These are phyloP conservation scores for Protophormia terraenovae DNA, from an alignment of 2,888 invertebrate genomes.

Conservation along the genomic window DNA sequence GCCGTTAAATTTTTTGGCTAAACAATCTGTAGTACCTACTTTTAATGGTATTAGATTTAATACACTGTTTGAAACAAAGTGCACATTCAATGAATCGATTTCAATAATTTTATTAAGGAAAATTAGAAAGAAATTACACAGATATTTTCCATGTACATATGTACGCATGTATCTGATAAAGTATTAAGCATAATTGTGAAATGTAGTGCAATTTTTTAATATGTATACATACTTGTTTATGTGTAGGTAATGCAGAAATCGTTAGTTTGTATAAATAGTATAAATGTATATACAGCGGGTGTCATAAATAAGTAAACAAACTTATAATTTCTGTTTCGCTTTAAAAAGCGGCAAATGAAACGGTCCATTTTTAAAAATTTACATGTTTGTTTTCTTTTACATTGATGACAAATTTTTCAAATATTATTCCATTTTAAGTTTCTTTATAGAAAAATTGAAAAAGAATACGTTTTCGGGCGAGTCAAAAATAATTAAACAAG, in stretches of 20 bases:
- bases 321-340: no score
- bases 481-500: no score
- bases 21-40: not conserved
- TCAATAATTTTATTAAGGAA: not conserved
- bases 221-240: not conserved
- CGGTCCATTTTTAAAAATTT: not conserved
- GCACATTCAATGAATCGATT: not conserved
- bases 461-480: no score
- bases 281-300: no score
- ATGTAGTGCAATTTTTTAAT: not conserved
- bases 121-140: not conserved
- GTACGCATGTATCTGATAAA: not conserved
- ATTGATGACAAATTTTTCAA: no score
- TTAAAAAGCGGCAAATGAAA: no score
- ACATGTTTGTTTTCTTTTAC: no score
- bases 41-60: not conserved
- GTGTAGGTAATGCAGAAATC: not conserved
- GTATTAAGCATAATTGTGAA: not conserved
- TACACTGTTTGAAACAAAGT: not conserved
- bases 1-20: no score
- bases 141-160: not conserved
- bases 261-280: no score
- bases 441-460: no score
- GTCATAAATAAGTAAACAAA: no score
- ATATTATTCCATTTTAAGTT: no score